These are phyloP conservation scores for Poicephalus gulielmi DNA, from an alignment of 2,113 vertebrate species.

Conservation along the genomic window DNA sequence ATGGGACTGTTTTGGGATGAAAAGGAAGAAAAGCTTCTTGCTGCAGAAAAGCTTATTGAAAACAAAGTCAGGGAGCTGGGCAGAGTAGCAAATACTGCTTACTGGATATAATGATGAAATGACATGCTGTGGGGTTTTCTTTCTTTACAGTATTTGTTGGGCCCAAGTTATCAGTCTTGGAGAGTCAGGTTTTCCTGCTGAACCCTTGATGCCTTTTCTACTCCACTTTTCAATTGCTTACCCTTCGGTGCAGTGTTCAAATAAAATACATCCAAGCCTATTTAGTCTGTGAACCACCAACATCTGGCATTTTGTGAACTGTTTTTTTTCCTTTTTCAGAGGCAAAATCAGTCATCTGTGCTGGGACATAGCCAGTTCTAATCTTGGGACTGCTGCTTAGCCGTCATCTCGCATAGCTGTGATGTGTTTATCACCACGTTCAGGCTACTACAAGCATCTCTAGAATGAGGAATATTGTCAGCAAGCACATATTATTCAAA, in stretches of 20 bases:
- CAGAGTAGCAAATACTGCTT: neutral
- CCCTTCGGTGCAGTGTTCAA: neutral
- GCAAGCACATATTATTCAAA: neutral
- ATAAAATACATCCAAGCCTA: neutral
- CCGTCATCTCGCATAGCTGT: neutral
- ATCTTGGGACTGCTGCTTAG: neutral
- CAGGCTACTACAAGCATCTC: neutral
- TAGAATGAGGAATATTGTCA: neutral
- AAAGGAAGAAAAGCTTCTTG: neutral
- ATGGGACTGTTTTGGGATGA: neutral
- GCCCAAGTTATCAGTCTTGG: neutral
- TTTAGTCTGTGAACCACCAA: neutral
- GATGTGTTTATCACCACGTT: neutral
- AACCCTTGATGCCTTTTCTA: neutral
- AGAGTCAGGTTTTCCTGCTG: neutral
- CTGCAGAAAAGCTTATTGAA: neutral
- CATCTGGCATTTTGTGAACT: neutral
- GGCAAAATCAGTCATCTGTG: neutral
- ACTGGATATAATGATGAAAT: neutral
- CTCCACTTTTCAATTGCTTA: neutral
- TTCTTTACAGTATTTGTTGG: neutral
- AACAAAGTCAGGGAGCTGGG: neutral
- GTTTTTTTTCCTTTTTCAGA: neutral
- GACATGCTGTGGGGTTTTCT: fast-evolving
- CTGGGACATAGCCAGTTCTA: neutral